Conservation (phyloP, 2,113 vertebrate species). For the Mormoops blainvillei region DNA sequence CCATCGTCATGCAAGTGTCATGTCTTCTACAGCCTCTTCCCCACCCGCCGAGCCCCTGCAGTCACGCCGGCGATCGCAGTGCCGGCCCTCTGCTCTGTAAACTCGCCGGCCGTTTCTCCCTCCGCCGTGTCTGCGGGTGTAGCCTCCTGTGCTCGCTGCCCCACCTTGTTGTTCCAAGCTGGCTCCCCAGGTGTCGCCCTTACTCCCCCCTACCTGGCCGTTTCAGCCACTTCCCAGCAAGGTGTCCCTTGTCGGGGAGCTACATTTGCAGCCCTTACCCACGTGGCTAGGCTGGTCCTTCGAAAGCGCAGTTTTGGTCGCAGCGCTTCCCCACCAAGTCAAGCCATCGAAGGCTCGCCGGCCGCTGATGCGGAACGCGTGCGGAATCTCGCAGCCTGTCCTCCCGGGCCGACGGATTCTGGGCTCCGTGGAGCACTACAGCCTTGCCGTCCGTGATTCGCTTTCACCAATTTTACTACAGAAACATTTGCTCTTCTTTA, state of each 20-base stretch:
- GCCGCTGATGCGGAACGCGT: not conserved
- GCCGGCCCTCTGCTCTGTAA: not conserved
- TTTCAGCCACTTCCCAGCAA: not conserved
- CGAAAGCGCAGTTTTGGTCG: accelerated
- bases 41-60: accelerated
- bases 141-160: accelerated
- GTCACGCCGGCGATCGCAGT: accelerated
- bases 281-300: not conserved
- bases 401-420: not conserved
- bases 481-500: not conserved
- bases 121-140: accelerated
- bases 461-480: not conserved
- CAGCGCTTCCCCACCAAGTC: not conserved
- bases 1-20: not conserved
- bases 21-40: no score
- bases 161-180: accelerated
- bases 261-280: not conserved
- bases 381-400: not conserved
- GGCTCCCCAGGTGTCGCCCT: not conserved
- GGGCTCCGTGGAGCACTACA: not conserved
- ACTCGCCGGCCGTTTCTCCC: accelerated
- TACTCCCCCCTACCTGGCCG: not conserved
- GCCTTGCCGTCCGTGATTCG: not conserved
- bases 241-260: not conserved
- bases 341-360: not conserved